A percentile compares a stretch with the other conserved stretches of the same genome.
Conservation (phyloP, 2,113 vertebrate species). For the Elephantulus edwardii region DNA sequence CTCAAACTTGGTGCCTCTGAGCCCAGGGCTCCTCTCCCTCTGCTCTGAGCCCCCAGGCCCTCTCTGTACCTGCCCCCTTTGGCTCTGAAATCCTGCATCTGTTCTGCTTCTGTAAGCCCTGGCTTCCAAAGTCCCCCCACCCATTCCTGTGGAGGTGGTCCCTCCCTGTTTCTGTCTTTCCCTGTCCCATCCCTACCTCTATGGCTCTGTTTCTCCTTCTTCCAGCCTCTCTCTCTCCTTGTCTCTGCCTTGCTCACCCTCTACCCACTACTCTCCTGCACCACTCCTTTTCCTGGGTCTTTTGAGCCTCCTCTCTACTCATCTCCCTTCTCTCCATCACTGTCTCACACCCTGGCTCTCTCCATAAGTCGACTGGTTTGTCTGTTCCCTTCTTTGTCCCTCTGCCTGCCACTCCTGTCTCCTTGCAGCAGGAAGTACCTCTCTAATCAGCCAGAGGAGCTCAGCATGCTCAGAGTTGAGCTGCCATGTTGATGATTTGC, state of each 20-base stretch:
- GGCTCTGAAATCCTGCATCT: too few relatives aligned
- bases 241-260: not conserved
- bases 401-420: not conserved
- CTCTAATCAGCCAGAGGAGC: constrained; percentile 73
- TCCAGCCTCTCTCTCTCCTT: not conserved
- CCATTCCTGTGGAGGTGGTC: too few relatives aligned
- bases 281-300: not conserved
- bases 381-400: not conserved
- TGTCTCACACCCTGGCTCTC: not conserved
- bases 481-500: constrained; percentile 92
- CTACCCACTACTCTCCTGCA: not conserved
- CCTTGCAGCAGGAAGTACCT: constrained; percentile 56
- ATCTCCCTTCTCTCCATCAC: not conserved
- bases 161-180: not conserved
- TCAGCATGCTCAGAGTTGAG: constrained; percentile 88
- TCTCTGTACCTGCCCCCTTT: not conserved
- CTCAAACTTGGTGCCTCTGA: too few relatives aligned
- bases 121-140: too few relatives aligned
- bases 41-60: not conserved
- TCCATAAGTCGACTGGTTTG: not conserved
- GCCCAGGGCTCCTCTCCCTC: not conserved
- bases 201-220: not conserved
- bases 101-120: too few relatives aligned
- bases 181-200: too few relatives aligned
- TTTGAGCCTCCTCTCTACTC: not conserved